Evolutionary conservation across 1,140 invertebrate species (phyloP).

Genomic region (Ectropis grisescens): DNA sequence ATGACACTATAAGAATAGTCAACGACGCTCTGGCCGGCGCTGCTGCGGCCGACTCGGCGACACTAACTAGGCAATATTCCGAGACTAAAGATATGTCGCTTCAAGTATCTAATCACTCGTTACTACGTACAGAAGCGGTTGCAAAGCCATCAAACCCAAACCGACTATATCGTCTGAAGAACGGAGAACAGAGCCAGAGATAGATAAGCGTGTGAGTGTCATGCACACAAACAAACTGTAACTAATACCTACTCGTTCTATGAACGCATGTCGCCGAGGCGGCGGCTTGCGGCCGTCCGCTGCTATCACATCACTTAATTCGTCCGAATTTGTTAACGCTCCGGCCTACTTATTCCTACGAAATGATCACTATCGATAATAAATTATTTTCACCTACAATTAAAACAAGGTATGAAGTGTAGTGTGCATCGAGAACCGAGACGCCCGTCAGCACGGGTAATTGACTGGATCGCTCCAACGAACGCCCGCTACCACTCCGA

Average conservation of each 20-base stretch:
- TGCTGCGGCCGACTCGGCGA: constrained; percentile 22
- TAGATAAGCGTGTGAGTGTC: constrained; percentile 28
- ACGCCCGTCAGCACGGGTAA: constrained; percentile 37
- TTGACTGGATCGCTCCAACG: constrained; percentile 53
- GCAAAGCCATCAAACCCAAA: constrained; percentile 33
- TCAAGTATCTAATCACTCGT: constrained; percentile 18
- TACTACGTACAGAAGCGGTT: constrained; percentile 35
- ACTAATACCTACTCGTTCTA: constrained; percentile 19
- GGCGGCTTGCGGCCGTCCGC: constrained; percentile 25
- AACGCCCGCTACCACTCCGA: constrained; percentile 43
- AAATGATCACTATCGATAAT: constrained; percentile 67
- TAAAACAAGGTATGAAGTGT: constrained; percentile 63
- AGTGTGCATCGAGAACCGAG: constrained; percentile 46
- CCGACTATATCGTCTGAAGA: no score
- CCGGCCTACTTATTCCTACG: constrained; percentile 64
- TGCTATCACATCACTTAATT: constrained; percentile 63
- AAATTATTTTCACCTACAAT: constrained; percentile 67
- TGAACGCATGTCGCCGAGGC: constrained; percentile 16
- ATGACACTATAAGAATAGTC: constrained; percentile 67
- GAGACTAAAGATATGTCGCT: constrained; percentile 44
- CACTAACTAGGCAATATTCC: constrained; percentile 27
- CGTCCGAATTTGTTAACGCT: constrained; percentile 61
- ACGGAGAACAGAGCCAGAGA: constrained; percentile 16
- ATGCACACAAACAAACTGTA: constrained; percentile 29
- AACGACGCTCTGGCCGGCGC: constrained; percentile 53